Base-by-base conservation (phyloP, 2,797 vertebrate genomes). In the Halcyon badia region DNA sequence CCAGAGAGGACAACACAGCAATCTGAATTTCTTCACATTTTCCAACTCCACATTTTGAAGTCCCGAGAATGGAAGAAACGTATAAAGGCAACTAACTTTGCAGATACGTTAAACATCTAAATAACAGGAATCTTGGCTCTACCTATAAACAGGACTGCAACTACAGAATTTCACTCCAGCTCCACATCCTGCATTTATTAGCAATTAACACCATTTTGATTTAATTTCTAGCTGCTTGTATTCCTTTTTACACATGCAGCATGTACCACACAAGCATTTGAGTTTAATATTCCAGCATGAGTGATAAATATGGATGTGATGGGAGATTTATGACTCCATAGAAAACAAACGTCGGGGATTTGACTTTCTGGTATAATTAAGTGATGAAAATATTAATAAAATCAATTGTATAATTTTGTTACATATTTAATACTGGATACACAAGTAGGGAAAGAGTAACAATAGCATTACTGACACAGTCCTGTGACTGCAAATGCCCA, bases 251-350 rank as follows among this genome's bases (percentile, higher is more conserved):
- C 75, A 71, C 92, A 96, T 71, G 83, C 86, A 91, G 80, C 64
- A 52, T 70, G 49, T 75, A 90, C 33, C 68, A 93, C 71, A 65
- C 64, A 72, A 71, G 75, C 61, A 91, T 95, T 61, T 72, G 44
- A 92, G 86, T 60, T 77, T 71, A 94, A 96, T 82, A 77, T 94
- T 89, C 75, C 58, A 7, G 1, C 46, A 26, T 1, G 1, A 94
- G 52, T 95, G 75, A 97, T 97, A 95, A 96, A 97, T 96, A 97
- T 97, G 90, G 78, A 96, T 96, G 90, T 83, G 88, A 90, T 71
- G 77, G 78, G 85, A 93, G 64, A 68, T 83, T 85, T 91, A 70
- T 42, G 94, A 84, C 81, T 95, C 80, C 64, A 65, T 3, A 78
- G 58, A 22, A 90, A 85, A 88, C 69, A 92, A 89, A 35, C 64